A percentile compares a stretch with the other conserved stretches of the same genome.
These are phyloP conservation scores for Diorhabda sublineata DNA, from an alignment of 1,140 invertebrate species.

Conservation along the genomic window DNA sequence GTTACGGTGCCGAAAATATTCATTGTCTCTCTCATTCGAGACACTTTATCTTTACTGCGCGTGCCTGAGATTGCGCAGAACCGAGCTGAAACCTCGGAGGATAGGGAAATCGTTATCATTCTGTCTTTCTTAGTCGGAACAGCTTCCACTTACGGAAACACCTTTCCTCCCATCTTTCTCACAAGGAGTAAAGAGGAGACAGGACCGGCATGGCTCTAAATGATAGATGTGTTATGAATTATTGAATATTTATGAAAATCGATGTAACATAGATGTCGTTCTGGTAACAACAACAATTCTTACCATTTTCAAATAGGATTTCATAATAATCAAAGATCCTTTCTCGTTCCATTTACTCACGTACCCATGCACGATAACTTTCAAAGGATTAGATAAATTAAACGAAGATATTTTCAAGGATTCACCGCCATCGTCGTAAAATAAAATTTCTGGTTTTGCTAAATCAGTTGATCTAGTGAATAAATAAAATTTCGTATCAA, in stretches of 20 bases:
- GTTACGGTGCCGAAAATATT: too few species aligned
- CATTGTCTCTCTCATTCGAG: too few species aligned
- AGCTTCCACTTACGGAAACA: too few species aligned
- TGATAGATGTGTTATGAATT: too few species aligned
- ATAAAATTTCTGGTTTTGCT: conserved; percentile 39
- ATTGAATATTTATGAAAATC: neutral
- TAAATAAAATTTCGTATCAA: conserved; percentile 56
- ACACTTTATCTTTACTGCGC: too few species aligned
- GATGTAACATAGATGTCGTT: neutral
- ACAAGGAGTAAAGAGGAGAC: too few species aligned
- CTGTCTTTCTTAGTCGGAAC: too few species aligned
- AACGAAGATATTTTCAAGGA: conserved; percentile 53
- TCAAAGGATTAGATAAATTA: conserved; percentile 49
- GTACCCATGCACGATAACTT: conserved; percentile 59
- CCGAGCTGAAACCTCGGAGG: too few species aligned
- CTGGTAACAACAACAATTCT: conserved; percentile 21
- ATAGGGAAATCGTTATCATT: too few species aligned
- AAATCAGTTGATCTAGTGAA: conserved; percentile 51
- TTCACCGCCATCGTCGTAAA: conserved; percentile 49
- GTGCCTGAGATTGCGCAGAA: too few species aligned
- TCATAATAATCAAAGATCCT: conserved; percentile 33
- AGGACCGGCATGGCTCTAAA: too few species aligned
- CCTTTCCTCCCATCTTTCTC: too few species aligned
- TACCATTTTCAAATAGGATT: conserved; percentile 44
- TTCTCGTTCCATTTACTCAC: conserved; percentile 44